Evolutionary conservation across 2,888 invertebrate genomes (phyloP), one percentile per base, ranked within the genome.

Genomic region (Panopea generosa): DNA sequence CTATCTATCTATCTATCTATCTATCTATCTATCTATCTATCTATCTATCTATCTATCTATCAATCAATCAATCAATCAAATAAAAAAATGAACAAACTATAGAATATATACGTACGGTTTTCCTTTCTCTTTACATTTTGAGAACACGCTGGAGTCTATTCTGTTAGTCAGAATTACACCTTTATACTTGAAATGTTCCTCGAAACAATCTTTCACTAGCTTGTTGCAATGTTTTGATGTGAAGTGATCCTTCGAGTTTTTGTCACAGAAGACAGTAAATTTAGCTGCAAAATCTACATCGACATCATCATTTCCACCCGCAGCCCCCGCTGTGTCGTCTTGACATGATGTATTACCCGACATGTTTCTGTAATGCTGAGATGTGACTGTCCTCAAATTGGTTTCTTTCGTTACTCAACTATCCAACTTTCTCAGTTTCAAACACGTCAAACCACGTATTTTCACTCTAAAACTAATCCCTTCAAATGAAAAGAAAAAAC

Each of bases 111-210:
- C 78, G 70, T 68, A 78, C 78, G 70, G 67, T 56, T 78, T 78
- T 1, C 65, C 62, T 26, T 75, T 70, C 27, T 78, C 78, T 33
- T 78, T 78, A 24, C 74, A 74, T 49, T 63, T 62, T 18, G 78
- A 78, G 47, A 71, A 78, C 20, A 75, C 78, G 65, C 78, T 78
- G 14, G 78, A 78, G 40, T 78, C 78, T 11, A 78, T 56, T 22
- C 74, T 57, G 53, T 78, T 78, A 4, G 74, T 75, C 2, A 78
- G 63, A 55, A 75, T 71, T 1, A 73, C 62, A 3, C 67, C 57
- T 27, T 74, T 74, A 22, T 74, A 75, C 45, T 78, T 78, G 62
- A 63, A 78, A 49, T 63, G 49, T 1, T 69, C 68, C 18, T 70
- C 78, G 47, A 78, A 78, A 22, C 67, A 71, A 45, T 74, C 74